Evolutionary conservation across 2,888 invertebrate species (phyloP), one percentile per base, ranked within the genome.

Genomic region (Steinernema hermaphroditum): DNA sequence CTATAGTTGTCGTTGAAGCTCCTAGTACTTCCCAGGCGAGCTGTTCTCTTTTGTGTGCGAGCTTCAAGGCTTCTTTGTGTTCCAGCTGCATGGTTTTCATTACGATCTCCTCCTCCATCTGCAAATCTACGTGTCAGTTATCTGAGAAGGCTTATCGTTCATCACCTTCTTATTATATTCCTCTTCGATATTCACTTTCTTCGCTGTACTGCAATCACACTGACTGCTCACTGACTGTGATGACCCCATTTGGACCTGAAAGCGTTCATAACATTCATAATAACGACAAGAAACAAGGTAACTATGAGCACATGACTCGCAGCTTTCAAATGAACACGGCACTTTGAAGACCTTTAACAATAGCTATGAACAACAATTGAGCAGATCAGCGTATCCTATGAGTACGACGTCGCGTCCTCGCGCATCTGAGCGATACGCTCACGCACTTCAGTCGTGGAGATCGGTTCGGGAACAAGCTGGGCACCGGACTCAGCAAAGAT

Each of bases 1-100:
- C 71, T 0, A 70, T 76, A 0, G 78, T 76, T 6, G 79, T 75
- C 0, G 82, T 81, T 12, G 75, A 73, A 16, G 75, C 80, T 9
- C 76, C 80, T 14, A 82, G 72, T 1, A 78, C 54, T 70, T 81
- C 81, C 81, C 80, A 82, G 22, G 69, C 50, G 1, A 82, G 70
- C 22, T 72, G 74, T 43, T 81, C 78, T 4, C 76, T 76, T 9
- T 74, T 70, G 24, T 73, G 54, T 12, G 79, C 72, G 0, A 77
- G 41, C 80, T 79, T 75, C 0, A 77, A 41, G 1, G 81, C 81
- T 68, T 73, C 69, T 50, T 74, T 44, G 37, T 76, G 75, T 32
- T 74, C 75, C 50, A 79, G 77, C 54, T 76, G 75, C 22, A 78
- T 16, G 50, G 76, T 77, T n/a, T 73, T 70, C n/a, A 77, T 69